Conservation (phyloP, 2,797 vertebrate genomes). For the Glyptemys insculpta region DNA sequence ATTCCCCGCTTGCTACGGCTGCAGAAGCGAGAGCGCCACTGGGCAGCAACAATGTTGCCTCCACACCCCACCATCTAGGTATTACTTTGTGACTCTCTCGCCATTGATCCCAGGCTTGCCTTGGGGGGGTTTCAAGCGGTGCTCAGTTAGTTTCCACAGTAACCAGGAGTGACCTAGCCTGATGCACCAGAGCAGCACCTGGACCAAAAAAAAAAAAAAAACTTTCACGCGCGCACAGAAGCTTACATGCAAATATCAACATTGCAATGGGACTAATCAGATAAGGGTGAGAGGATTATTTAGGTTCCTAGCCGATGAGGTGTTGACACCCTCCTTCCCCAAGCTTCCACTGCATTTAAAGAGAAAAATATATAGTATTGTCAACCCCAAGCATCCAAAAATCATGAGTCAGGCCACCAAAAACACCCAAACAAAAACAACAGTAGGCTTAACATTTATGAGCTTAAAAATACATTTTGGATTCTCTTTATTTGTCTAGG, state of each 20-base stretch:
- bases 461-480: background rate
- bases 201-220: background rate
- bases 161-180: background rate
- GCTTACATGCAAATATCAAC: background rate
- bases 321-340: background rate
- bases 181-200: background rate
- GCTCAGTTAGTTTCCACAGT: background rate
- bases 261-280: background rate
- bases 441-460: background rate
- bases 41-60: no score
- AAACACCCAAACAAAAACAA: background rate
- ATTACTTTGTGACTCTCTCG: background rate
- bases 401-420: background rate
- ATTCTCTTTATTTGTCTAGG: background rate
- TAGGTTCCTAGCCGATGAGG: background rate
- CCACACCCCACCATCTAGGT: fast-evolving
- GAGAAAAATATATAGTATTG: background rate
- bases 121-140: background rate
- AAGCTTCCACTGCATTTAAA: background rate
- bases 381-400: background rate
- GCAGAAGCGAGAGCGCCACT: no score
- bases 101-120: background rate
- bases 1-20: no score
- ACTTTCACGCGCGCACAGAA: background rate
- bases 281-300: background rate